phyloP scores from a whole-genome alignment of 2,888 invertebrate species.

The Orthosia gothica region DNA sequence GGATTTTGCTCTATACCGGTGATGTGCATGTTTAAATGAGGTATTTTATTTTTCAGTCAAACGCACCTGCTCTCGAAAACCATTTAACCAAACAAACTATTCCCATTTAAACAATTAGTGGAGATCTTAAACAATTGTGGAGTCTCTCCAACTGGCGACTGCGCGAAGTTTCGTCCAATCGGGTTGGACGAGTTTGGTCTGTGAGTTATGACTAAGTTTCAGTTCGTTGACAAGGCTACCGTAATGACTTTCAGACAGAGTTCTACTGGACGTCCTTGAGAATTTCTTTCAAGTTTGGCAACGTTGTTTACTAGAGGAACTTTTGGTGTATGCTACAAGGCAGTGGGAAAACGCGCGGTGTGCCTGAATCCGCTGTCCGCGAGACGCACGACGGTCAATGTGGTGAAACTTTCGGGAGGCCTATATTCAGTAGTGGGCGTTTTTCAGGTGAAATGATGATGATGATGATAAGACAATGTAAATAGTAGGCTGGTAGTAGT shows the following conservation, averaged over 20 bases:
- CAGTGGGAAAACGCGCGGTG: too few relatives aligned
- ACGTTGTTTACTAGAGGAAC: conserved; percentile 2
- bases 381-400: too few relatives aligned
- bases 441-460: too few relatives aligned
- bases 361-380: too few relatives aligned
- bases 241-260: conserved; percentile 48
- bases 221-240: conserved; percentile 44
- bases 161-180: conserved; percentile 53
- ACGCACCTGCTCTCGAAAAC: conserved; percentile 33
- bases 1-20: neutral
- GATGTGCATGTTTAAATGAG: neutral
- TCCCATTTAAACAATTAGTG: conserved; percentile 56
- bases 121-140: conserved; percentile 55
- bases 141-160: conserved; percentile 39
- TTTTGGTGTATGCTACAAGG: conserved; percentile 1
- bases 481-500: too few relatives aligned
- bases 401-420: too few relatives aligned
- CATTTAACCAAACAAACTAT: conserved; percentile 46
- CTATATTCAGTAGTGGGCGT: too few relatives aligned
- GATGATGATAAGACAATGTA: too few relatives aligned
- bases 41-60: neutral
- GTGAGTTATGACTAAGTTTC: conserved; percentile 63
- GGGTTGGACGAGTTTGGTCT: conserved; percentile 53
- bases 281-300: conserved; percentile 42
- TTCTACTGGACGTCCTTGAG: conserved; percentile 35